Base-by-base conservation (phyloP, 30 jellyfish, hydroid and myxozoan species). In the Morbakka virulenta region DNA sequence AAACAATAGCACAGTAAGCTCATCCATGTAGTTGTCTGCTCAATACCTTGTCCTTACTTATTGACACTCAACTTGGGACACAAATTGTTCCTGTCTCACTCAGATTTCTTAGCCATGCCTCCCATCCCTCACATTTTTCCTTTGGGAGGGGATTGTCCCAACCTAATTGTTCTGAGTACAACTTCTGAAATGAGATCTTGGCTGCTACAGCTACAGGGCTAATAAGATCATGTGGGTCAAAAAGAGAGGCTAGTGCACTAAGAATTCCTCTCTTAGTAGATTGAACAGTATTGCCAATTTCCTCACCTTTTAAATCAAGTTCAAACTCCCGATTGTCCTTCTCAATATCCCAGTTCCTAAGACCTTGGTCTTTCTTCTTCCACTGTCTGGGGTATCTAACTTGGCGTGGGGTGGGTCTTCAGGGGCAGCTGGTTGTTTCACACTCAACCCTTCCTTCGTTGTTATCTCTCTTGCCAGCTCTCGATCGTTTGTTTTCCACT, bases 401-500 rank as follows among this genome's bases (percentile, higher is more conserved):
- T 78, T 28, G 26, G 82, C 89, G 65, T 2, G 28, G 0, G 81
- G 36, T 64, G 67, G 81, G 53, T 77, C 89, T 48, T 27, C 81
- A n/a, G 41, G 0, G 57, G 50, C 49, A n/a, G 82, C 27, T 2
- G 2, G 21, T 29, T 0, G 17, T 48, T 62, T 32, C 22, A 0
- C 51, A 17, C 28, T 47, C 30, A 48, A 79, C 28, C 47, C 78
- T 35, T 76, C 87, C 41, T 22, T 52, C 63, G 23, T 28, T 35
- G 88, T 57, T 35, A 77, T 62, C 32, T 36, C 69, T 4, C 47
- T 47, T 0, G 88, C 88, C 48, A 77, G 63, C 81, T 21, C 88
- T 26, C 72, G 36, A 64, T 64, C 73, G 31, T 77, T 77, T 20
- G 88, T 77, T 51, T 77, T 77, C 81, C 88, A 77, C 52, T 77